A percentile compares a stretch with the other conserved stretches of the same genome.
Conservation (phyloP, 2,888 invertebrate species). For the Seira musarum region DNA sequence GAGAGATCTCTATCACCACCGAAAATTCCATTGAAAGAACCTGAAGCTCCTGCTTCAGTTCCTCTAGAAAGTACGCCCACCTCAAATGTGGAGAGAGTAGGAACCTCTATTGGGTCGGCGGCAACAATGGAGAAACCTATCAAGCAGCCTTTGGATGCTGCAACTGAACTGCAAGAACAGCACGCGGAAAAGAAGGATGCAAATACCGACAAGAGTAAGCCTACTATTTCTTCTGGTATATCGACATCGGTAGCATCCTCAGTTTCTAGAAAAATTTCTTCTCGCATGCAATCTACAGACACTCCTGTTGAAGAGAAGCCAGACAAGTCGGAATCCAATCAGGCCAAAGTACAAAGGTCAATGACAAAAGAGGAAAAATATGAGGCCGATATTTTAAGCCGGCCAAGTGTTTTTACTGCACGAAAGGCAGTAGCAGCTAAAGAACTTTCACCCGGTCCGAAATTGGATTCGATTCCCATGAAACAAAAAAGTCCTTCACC, state of each 20-base stretch:
- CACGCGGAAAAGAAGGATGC: no score
- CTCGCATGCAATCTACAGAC: no score
- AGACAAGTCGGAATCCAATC: no score
- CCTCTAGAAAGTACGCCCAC: not conserved
- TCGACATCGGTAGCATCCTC: no score
- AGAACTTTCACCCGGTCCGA: not conserved
- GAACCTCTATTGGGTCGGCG: not conserved
- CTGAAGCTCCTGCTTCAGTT: slow-evolving; percentile 2
- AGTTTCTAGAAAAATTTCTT: no score
- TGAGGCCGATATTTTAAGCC: slow-evolving; percentile 67
- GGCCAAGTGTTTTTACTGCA: slow-evolving; percentile 62
- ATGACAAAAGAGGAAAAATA: slow-evolving; percentile 61
- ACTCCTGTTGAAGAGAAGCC: no score
- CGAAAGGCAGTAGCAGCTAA: slow-evolving; percentile 45
- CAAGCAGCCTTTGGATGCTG: no score
- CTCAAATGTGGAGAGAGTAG: slow-evolving; percentile 10
- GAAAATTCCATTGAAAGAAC: slow-evolving; percentile 27
- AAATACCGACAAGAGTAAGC: no score
- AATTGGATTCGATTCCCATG: not conserved
- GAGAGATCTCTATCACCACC: slow-evolving; percentile 53
- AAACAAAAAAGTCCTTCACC: not conserved
- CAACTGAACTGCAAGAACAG: no score
- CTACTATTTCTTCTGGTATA: no score
- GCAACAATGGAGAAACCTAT: not conserved
- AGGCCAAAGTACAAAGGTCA: no score